phyloP scores from a whole-genome alignment of 2,797 vertebrate species.

The Anniella stebbinsi region DNA sequence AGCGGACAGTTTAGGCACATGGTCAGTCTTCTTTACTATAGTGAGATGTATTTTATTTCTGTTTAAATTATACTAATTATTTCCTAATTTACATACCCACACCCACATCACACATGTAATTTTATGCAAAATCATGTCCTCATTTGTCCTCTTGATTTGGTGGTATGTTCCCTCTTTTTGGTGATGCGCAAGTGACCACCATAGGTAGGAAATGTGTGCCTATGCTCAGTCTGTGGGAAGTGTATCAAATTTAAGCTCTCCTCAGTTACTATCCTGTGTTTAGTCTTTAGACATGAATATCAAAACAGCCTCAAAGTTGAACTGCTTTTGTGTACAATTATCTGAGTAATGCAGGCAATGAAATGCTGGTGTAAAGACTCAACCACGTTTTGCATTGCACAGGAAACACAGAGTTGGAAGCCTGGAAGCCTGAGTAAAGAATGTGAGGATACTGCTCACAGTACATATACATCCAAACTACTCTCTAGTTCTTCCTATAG shows the following conservation, averaged over 20 bases:
- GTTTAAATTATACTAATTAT: too few species aligned
- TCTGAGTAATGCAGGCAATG: neutral
- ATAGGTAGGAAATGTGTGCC: neutral
- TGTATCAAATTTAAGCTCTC: neutral
- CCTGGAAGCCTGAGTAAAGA: neutral
- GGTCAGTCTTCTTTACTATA: too few species aligned
- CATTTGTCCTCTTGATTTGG: too few species aligned
- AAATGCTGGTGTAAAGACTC: neutral
- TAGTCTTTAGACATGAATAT: neutral
- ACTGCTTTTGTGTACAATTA: neutral
- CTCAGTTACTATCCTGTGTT: neutral
- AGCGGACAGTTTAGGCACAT: too few species aligned
- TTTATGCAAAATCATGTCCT: too few species aligned
- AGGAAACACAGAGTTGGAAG: too few species aligned
- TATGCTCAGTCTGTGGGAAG: neutral
- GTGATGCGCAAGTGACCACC: too few species aligned
- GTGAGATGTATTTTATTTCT: too few species aligned
- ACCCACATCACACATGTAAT: too few species aligned
- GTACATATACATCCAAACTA: neutral
- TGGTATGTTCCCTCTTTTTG: too few species aligned
- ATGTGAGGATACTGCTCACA: neutral
- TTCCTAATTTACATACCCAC: too few species aligned
- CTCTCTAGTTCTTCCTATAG: neutral
- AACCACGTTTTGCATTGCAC: neutral
- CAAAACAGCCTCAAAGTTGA: neutral